A percentile compares a stretch with the other conserved stretches of the same genome.
phyloP scores from a whole-genome alignment of 1,140 invertebrate genomes.

The Tenebrio molitor region DNA sequence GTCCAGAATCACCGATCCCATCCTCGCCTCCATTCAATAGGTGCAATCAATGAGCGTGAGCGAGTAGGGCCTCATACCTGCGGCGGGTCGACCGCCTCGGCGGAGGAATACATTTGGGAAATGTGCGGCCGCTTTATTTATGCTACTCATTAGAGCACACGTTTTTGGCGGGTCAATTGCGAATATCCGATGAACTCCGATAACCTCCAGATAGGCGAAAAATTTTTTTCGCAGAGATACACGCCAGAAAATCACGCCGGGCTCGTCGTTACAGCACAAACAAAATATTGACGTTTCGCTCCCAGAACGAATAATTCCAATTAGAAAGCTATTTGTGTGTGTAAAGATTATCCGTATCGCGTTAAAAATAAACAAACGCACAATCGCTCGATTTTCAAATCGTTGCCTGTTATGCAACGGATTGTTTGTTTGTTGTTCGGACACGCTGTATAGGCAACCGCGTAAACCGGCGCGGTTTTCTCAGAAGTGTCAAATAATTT shows the following conservation, averaged over 20 bases:
- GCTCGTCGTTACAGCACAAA: neutral
- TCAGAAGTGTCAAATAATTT: conserved; percentile 37
- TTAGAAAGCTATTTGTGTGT: conserved; percentile 37
- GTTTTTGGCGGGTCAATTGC: conserved; percentile 10
- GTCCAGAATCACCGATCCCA: neutral
- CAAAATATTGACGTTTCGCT: neutral
- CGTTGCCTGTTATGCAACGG: conserved; percentile 19
- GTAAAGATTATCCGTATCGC: conserved; percentile 23
- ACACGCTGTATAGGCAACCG: conserved; percentile 5
- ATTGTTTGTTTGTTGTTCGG: neutral
- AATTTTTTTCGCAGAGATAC: neutral
- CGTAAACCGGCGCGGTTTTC: conserved; percentile 7
- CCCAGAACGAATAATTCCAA: conserved; percentile 27
- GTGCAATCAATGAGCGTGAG: conserved; percentile 18
- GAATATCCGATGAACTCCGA: conserved; percentile 24
- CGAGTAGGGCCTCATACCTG: conserved; percentile 15
- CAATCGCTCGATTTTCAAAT: conserved; percentile 24
- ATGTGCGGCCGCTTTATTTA: neutral
- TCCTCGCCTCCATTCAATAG: conserved; percentile 12
- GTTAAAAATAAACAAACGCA: conserved; percentile 23
- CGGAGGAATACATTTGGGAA: conserved; percentile 2
- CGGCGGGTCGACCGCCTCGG: neutral
- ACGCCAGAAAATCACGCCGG: neutral
- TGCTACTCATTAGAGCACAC: neutral
- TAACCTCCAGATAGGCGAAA: neutral